Evolutionary conservation across 2,888 invertebrate genomes (phyloP).

Genomic region (Pyrocoelia pectoralis): DNA sequence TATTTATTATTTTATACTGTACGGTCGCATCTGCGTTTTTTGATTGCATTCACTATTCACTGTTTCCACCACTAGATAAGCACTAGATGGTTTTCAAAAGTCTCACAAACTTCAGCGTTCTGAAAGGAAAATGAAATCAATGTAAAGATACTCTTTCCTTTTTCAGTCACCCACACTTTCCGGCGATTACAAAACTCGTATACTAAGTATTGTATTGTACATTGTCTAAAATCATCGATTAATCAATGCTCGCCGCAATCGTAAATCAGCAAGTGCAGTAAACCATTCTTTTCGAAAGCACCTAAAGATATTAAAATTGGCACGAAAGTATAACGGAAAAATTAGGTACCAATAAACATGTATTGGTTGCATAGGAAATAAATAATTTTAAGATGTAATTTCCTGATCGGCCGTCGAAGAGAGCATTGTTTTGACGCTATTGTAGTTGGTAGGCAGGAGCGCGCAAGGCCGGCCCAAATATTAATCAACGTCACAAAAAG

Average conservation of each 20-base stretch:
- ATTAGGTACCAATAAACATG: conserved; percentile 9
- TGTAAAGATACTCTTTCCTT: too few relatives aligned
- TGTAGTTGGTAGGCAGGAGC: conserved; percentile 56
- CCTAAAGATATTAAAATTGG: background rate
- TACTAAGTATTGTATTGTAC: background rate
- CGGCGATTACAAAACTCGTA: background rate
- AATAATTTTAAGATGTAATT: conserved; percentile 45
- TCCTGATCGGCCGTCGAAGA: conserved; percentile 44
- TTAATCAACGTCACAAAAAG: conserved; percentile 58
- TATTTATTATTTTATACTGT: too few relatives aligned
- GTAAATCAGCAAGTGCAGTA: too few relatives aligned
- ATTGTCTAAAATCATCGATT: too few relatives aligned
- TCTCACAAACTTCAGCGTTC: too few relatives aligned
- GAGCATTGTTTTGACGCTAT: conserved; percentile 57
- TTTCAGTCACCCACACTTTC: too few relatives aligned
- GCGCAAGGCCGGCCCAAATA: conserved; percentile 55
- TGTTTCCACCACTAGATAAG: too few relatives aligned
- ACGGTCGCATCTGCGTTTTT: too few relatives aligned
- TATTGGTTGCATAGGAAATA: conserved; percentile 37
- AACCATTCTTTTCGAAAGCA: background rate
- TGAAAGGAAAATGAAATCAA: too few relatives aligned
- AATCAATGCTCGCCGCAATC: too few relatives aligned
- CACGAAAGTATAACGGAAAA: background rate
- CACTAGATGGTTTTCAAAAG: too few relatives aligned
- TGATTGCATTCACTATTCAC: too few relatives aligned